Evolutionary conservation across 1,140 invertebrate species (phyloP).

Genomic region (Hylyphantes graminicola): DNA sequence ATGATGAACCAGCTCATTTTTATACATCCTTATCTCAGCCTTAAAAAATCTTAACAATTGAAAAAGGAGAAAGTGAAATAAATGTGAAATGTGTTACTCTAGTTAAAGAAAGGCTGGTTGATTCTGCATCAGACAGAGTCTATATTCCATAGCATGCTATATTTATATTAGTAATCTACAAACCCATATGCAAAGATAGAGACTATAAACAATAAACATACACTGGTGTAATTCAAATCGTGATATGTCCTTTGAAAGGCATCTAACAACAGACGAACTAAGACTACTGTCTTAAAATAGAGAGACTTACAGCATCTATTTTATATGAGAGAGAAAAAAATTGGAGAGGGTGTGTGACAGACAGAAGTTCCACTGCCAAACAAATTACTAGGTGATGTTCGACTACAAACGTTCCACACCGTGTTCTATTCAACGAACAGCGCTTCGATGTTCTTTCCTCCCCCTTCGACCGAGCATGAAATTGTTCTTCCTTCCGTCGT

Average conservation of each 20-base stretch:
- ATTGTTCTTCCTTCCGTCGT: slow-evolving; percentile 36
- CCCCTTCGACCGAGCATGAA: slow-evolving; percentile 31
- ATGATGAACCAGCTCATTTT: too few relatives aligned
- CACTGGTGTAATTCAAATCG: neutral
- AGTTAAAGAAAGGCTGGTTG: too few relatives aligned
- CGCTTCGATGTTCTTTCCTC: slow-evolving; percentile 50
- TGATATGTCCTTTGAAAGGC: neutral
- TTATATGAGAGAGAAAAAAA: slow-evolving; percentile 10
- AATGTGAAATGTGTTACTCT: too few relatives aligned
- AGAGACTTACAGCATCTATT: neutral
- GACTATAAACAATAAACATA: neutral
- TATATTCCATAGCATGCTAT: too few relatives aligned
- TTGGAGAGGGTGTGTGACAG: slow-evolving; percentile 34
- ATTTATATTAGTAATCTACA: too few relatives aligned
- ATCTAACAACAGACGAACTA: neutral
- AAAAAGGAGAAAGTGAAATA: too few relatives aligned
- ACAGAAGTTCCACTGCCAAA: slow-evolving; percentile 53
- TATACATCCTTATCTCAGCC: too few relatives aligned
- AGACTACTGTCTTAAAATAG: too few relatives aligned
- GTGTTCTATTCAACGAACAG: slow-evolving; percentile 56
- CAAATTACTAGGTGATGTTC: slow-evolving; percentile 24
- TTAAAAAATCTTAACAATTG: too few relatives aligned
- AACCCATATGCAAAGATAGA: neutral
- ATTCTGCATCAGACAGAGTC: too few relatives aligned
- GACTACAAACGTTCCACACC: slow-evolving; percentile 31